These are phyloP conservation scores for Neodon shergylaensis DNA, from an alignment of 2,113 vertebrate species.

Conservation along the genomic window DNA sequence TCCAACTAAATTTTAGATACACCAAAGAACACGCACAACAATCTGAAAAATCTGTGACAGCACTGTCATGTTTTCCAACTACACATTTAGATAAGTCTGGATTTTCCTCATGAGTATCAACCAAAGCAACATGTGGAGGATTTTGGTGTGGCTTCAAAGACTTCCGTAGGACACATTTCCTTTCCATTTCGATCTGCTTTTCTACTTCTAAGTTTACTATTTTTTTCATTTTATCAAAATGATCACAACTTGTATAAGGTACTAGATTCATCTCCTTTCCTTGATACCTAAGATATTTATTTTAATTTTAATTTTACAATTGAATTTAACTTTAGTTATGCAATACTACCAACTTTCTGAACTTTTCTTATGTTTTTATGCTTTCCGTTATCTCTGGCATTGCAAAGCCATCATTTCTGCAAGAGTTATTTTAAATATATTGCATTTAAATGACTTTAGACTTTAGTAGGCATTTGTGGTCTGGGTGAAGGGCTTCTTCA, in stretches of 20 bases:
- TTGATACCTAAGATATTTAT: background rate
- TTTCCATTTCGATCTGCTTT: background rate
- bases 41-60: background rate
- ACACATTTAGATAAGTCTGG: background rate
- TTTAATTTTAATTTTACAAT: conserved; percentile 19
- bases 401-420: background rate
- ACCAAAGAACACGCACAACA: background rate
- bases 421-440: background rate
- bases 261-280: background rate
- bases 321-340: background rate
- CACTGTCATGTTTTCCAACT: background rate
- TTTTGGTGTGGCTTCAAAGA: background rate
- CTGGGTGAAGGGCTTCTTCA: background rate
- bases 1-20: background rate
- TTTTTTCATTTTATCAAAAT: background rate
- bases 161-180: background rate
- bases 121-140: background rate
- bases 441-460: background rate
- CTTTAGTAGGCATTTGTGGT: conserved; percentile 3
- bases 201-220: background rate
- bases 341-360: background rate
- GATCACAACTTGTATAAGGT: background rate
- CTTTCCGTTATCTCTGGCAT: background rate
- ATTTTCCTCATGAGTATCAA: background rate
- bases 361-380: background rate